A percentile compares a stretch with the other conserved stretches of the same genome.
Evolutionary conservation across 2,797 vertebrate species (phyloP).

Genomic region (Gastrophryne carolinensis): DNA sequence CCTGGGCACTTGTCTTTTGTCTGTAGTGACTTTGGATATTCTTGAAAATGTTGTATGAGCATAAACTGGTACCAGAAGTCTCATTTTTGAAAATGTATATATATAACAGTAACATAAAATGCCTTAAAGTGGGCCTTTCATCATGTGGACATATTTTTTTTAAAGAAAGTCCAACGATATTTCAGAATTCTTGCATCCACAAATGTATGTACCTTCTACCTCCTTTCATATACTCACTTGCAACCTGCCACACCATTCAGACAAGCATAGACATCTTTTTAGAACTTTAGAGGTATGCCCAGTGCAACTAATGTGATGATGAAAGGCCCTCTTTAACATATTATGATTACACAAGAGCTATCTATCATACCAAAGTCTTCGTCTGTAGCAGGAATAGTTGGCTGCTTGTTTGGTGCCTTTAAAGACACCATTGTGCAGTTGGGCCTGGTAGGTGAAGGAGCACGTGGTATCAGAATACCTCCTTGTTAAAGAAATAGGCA

Average conservation of each 20-base stretch:
- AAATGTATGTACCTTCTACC: not conserved
- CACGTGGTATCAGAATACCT: conserved; percentile 54
- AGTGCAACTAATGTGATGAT: not conserved
- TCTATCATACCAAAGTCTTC: conserved; percentile 67
- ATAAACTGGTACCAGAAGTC: too few species aligned
- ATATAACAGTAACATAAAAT: too few species aligned
- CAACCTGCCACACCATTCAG: not conserved
- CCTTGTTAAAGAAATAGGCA: conserved; percentile 49
- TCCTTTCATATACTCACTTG: not conserved
- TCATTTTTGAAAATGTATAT: too few species aligned
- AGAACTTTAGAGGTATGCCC: not conserved
- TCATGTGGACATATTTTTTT: not conserved
- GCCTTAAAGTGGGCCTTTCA: conserved; percentile 12
- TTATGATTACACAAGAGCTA: conserved; percentile 16
- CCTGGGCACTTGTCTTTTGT: too few species aligned
- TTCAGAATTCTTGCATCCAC: not conserved
- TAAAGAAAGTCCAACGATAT: not conserved
- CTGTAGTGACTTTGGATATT: too few species aligned
- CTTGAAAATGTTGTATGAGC: too few species aligned
- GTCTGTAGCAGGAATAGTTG: conserved; percentile 68
- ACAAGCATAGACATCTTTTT: not conserved
- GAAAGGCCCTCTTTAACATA: conserved; percentile 22
- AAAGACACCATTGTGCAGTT: conserved; percentile 56
- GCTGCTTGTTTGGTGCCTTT: conserved; percentile 60
- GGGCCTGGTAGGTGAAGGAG: conserved; percentile 55